Percentiles rank a stretch among this genome's conserved stretches.
Evolutionary conservation across 1,140 invertebrate species (phyloP).

Genomic region (Lepidurus apus): DNA sequence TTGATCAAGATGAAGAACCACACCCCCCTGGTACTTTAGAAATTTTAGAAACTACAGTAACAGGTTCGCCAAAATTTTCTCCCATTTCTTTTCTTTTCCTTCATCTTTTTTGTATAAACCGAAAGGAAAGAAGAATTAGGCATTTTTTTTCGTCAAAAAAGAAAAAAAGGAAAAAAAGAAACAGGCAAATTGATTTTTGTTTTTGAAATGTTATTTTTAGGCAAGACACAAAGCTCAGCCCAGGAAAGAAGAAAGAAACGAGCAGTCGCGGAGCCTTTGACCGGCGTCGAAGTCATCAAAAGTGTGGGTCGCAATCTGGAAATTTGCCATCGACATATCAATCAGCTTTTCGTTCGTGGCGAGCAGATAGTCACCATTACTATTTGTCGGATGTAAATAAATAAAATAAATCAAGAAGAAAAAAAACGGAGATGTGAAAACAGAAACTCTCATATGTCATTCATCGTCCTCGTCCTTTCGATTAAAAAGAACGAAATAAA

Average conservation of each 20-base stretch:
- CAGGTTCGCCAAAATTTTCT: no score
- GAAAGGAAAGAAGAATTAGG: neutral
- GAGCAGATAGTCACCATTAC: conserved; percentile 69
- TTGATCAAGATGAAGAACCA: neutral
- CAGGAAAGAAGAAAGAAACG: conserved; percentile 8
- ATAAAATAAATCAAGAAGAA: neutral
- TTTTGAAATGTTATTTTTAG: neutral
- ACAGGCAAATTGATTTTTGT: neutral
- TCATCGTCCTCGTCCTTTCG: no score
- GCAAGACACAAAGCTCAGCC: conserved; percentile 3
- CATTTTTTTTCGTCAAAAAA: neutral
- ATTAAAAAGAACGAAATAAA: no score
- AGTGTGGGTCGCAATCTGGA: conserved; percentile 49
- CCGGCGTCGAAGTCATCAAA: neutral
- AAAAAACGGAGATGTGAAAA: neutral
- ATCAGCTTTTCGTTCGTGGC: conserved; percentile 73
- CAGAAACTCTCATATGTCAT: neutral
- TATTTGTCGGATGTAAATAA: conserved; percentile 12
- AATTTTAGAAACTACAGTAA: neutral
- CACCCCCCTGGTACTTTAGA: neutral
- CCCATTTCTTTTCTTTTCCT: neutral
- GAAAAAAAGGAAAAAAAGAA: neutral
- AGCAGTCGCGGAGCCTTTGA: neutral
- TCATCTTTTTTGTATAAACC: neutral
- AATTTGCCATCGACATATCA: conserved; percentile 64